Evolutionary conservation across 2,888 invertebrate species (phyloP).

Genomic region (Stenolophus ochropezus): DNA sequence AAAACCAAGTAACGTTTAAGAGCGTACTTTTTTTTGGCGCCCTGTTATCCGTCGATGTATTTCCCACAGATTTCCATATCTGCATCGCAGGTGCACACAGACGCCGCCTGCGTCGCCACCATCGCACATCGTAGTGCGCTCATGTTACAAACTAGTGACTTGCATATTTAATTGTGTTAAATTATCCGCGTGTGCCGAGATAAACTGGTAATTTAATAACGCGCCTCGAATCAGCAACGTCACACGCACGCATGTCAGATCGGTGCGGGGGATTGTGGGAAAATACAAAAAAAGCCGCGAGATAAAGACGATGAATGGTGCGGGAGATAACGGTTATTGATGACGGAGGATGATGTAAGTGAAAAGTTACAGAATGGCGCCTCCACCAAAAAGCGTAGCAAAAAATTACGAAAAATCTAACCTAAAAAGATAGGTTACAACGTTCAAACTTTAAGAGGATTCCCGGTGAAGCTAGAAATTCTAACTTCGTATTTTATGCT

Average conservation of each 20-base stretch:
- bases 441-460: too few species aligned
- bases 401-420: too few species aligned
- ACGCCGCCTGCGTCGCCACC: conserved; percentile 10
- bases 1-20: too few species aligned
- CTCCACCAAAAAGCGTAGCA: not conserved
- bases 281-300: conserved; percentile 39
- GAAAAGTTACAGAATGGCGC: not conserved
- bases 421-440: too few species aligned
- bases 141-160: conserved; percentile 66
- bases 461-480: too few species aligned
- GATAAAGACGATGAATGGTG: conserved; percentile 42
- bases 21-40: too few species aligned
- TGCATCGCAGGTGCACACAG: too few species aligned
- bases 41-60: too few species aligned
- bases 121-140: conserved; percentile 45
- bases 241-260: conserved; percentile 58
- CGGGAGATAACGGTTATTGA: conserved; percentile 35
- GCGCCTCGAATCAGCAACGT: conserved; percentile 66
- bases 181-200: conserved; percentile 68
- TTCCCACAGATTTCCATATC: too few species aligned
- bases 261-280: conserved; percentile 15
- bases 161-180: conserved; percentile 69
- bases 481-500: too few species aligned
- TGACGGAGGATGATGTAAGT: conserved; percentile 11
- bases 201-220: conserved; percentile 68